Percentiles rank a stretch among this genome's conserved stretches.
Evolutionary conservation across 2,888 invertebrate species (phyloP).

Genomic region (Onchidella celtica): DNA sequence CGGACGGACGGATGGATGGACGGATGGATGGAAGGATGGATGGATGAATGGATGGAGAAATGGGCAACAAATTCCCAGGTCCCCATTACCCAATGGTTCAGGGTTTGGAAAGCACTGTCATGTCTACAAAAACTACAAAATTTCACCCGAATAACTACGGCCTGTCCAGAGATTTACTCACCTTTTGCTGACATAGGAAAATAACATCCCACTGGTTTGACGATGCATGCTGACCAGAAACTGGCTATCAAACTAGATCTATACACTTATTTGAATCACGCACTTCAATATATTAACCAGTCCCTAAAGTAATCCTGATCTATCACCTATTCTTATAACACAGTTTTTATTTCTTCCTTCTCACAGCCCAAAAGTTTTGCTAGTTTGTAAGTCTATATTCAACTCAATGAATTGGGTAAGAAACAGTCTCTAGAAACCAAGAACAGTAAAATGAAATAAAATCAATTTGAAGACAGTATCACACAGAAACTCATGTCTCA

Average conservation of each 20-base stretch:
- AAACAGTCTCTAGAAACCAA: no score
- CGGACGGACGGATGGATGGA: no score
- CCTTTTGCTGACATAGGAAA: conserved; percentile 52
- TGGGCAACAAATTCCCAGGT: no score
- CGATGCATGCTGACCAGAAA: conserved; percentile 36
- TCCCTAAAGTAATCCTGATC: not conserved
- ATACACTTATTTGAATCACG: not conserved
- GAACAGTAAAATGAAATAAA: no score
- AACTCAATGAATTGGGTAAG: not conserved
- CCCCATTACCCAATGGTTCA: no score
- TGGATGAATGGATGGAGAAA: no score
- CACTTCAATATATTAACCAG: not conserved
- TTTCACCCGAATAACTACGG: not conserved
- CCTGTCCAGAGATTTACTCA: no score
- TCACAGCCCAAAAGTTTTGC: not conserved
- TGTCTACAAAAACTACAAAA: not conserved
- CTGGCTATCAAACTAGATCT: not conserved
- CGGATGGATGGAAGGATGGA: no score
- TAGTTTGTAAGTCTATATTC: not conserved
- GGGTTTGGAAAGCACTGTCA: not conserved
- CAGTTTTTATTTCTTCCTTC: no score
- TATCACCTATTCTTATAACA: not conserved
- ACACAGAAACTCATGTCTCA: no score
- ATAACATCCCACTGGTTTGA: conserved; percentile 50
- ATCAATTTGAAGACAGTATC: no score